Percentiles rank a stretch among this genome's conserved stretches.
These are phyloP conservation scores for Dendrolimus kikuchii DNA, from an alignment of 1,140 invertebrate species.

Conservation along the genomic window DNA sequence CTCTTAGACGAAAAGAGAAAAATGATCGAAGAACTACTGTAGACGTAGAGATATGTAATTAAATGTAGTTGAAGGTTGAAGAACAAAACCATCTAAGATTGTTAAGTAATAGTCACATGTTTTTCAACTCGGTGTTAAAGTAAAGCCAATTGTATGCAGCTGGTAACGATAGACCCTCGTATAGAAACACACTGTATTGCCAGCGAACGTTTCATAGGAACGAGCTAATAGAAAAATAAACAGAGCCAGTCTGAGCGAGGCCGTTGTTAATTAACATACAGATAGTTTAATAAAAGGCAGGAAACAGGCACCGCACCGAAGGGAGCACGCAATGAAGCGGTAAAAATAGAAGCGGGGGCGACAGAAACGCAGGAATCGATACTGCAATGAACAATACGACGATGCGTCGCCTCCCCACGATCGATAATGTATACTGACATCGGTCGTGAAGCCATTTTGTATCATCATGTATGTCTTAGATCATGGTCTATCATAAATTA, in stretches of 20 bases:
- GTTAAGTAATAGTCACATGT: constrained; percentile 27
- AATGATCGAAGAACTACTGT: constrained; percentile 33
- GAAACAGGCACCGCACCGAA: constrained; percentile 58
- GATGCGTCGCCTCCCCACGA: constrained; percentile 45
- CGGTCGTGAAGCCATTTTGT: constrained; percentile 16
- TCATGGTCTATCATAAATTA: too few species aligned
- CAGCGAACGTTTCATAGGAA: constrained; percentile 44
- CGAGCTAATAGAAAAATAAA: constrained; percentile 60
- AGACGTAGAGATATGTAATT: constrained; percentile 59
- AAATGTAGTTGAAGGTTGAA: constrained; percentile 61
- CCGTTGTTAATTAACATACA: constrained; percentile 71
- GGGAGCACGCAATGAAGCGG: constrained; percentile 68
- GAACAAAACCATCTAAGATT: constrained; percentile 50
- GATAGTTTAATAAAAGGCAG: constrained; percentile 71
- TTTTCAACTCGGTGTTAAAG: constrained; percentile 14
- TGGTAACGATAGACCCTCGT: constrained; percentile 22
- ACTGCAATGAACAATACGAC: constrained; percentile 41
- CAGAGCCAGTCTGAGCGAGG: constrained; percentile 47
- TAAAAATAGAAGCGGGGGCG: constrained; percentile 68
- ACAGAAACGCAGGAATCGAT: constrained; percentile 60
- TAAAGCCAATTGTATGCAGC: constrained; percentile 26
- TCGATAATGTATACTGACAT: constrained; percentile 48
- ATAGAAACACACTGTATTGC: constrained; percentile 24
- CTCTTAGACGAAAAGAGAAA: constrained; percentile 38
- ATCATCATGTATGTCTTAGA: not conserved